Conservation (phyloP, 2,888 invertebrate genomes). For the Caradrina kadenii region DNA sequence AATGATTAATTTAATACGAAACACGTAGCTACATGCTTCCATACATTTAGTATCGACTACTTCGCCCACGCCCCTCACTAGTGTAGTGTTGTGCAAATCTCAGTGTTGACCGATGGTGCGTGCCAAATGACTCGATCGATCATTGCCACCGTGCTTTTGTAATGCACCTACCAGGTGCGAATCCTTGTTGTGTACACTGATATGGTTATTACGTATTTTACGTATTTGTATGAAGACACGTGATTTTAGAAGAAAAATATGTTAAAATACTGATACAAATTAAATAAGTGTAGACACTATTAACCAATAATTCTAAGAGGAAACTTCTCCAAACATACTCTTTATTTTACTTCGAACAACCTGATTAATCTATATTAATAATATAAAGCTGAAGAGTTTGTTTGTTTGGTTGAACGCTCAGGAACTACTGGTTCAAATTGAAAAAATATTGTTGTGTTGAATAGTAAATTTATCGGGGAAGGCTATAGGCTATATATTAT, state of each 20-base stretch:
- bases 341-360: too few species aligned
- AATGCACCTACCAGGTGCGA: conserved; percentile 78
- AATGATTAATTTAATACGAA: too few species aligned
- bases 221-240: conserved; percentile 25
- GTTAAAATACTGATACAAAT: neutral
- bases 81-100: conserved; percentile 81
- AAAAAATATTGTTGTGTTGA: too few species aligned
- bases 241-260: conserved; percentile 12
- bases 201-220: conserved; percentile 32
- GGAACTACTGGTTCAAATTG: too few species aligned
- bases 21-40: neutral
- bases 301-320: too few species aligned
- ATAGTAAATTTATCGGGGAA: too few species aligned
- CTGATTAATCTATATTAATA: too few species aligned
- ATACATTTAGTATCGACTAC: conserved; percentile 37
- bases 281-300: too few species aligned
- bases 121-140: conserved; percentile 86
- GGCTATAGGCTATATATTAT: too few species aligned
- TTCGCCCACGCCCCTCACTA: conserved; percentile 63
- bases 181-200: conserved; percentile 35
- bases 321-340: too few species aligned
- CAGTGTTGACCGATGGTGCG: conserved; percentile 85
- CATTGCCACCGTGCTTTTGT: conserved; percentile 75
- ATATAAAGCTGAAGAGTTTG: too few species aligned
- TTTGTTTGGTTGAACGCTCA: too few species aligned